Conservation (phyloP, 2,113 vertebrate genomes). For the Orcinus orca region DNA sequence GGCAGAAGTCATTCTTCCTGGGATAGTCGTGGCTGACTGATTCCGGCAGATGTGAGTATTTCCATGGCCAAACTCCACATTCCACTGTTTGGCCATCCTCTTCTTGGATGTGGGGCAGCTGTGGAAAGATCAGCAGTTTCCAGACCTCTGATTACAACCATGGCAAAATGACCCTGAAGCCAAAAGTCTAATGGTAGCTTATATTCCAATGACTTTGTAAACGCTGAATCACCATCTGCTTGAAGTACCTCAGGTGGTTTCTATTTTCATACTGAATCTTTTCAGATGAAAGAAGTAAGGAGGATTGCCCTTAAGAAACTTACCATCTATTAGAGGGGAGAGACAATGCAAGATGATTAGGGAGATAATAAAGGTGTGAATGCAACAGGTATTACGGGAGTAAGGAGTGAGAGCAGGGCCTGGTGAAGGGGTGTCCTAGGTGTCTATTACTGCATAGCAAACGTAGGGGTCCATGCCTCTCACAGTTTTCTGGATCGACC, state of each 20-base stretch:
- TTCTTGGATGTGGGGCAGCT: background rate
- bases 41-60: background rate
- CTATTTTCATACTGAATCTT: background rate
- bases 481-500: background rate
- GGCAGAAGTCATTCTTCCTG: background rate
- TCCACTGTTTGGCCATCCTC: background rate
- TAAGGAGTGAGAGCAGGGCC: background rate
- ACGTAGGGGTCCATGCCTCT: fast-evolving
- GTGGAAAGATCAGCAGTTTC: background rate
- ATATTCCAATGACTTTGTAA: background rate
- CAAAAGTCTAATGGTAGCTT: background rate
- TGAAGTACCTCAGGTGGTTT: background rate
- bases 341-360: background rate
- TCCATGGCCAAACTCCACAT: background rate
- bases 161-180: background rate
- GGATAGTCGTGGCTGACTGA: background rate
- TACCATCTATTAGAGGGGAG: background rate
- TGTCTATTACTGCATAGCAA: background rate
- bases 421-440: background rate
- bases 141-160: background rate
- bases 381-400: background rate
- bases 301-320: background rate
- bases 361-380: no score
- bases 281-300: background rate
- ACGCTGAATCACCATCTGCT: background rate